A percentile compares a stretch with the other conserved stretches of the same genome.
Conservation (phyloP, 2,888 invertebrate genomes). For the Drosophila aldrichi region DNA sequence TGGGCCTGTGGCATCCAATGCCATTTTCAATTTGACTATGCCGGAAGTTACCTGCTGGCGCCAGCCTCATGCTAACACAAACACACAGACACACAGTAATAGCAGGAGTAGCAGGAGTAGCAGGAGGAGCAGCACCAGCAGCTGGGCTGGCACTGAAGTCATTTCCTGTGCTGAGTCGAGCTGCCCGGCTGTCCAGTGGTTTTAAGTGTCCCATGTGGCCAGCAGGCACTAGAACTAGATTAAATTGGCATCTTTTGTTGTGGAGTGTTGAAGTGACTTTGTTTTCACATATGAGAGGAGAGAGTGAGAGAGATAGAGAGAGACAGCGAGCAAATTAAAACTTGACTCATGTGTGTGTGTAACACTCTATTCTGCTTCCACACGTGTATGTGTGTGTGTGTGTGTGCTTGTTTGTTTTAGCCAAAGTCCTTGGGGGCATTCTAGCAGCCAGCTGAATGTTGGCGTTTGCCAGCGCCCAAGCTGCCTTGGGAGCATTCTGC, state of each 20-base stretch:
- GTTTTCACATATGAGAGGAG: slow-evolving; percentile 64
- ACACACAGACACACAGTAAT: slow-evolving; percentile 15
- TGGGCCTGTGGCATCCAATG: slow-evolving; percentile 46
- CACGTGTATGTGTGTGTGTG: neutral
- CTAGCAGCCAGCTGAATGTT: slow-evolving; percentile 30
- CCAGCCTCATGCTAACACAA: slow-evolving; percentile 51
- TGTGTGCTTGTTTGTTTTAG: slow-evolving; percentile 33
- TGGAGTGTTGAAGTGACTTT: slow-evolving; percentile 74
- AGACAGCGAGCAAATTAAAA: slow-evolving; percentile 72
- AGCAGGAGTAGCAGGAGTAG: neutral
- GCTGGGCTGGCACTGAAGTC: slow-evolving; percentile 71
- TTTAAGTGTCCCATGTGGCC: slow-evolving; percentile 83
- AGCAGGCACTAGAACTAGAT: slow-evolving; percentile 81
- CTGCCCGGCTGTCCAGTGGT: slow-evolving; percentile 28
- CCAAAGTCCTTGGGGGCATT: slow-evolving; percentile 45
- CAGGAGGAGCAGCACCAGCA: slow-evolving; percentile 14
- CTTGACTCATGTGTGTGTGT: slow-evolving; percentile 50
- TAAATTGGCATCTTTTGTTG: slow-evolving; percentile 84
- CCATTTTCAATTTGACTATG: slow-evolving; percentile 80
- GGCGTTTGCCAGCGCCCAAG: slow-evolving; percentile 27
- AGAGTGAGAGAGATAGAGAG: no score
- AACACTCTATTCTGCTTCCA: neutral
- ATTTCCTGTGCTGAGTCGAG: slow-evolving; percentile 69
- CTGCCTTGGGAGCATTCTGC: slow-evolving; percentile 23
- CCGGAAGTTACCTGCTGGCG: slow-evolving; percentile 83